Evolutionary conservation across 2,113 vertebrate species (phyloP).

Genomic region (Phoxinus phoxinus): DNA sequence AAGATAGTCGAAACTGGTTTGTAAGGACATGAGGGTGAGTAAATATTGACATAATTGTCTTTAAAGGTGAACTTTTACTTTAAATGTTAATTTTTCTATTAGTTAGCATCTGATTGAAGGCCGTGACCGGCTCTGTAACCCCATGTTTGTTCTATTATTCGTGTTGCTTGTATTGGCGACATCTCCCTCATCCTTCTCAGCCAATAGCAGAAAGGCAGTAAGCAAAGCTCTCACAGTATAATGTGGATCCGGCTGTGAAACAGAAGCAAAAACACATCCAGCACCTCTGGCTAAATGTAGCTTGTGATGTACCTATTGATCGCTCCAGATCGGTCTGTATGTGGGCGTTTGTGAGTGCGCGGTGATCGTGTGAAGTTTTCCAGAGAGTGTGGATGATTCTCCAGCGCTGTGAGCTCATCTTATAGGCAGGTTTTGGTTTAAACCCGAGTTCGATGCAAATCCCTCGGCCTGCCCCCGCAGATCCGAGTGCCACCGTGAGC

Average conservation of each 20-base stretch:
- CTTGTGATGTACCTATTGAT: conserved; percentile 40
- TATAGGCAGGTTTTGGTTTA: not conserved
- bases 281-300: conserved; percentile 34
- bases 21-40: not conserved
- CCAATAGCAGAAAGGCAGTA: not conserved
- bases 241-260: not conserved
- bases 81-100: not conserved
- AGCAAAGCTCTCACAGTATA: not conserved
- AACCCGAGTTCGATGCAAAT: not conserved
- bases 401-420: not conserved
- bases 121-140: not conserved
- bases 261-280: conserved; percentile 24
- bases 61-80: not conserved
- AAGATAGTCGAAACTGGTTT: not conserved
- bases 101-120: not conserved
- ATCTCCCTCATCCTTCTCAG: not conserved
- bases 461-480: not conserved
- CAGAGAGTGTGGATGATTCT: conserved; percentile 28
- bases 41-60: not conserved
- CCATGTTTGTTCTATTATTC: not conserved
- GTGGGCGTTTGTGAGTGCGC: conserved; percentile 33
- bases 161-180: not conserved
- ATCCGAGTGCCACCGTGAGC: not conserved
- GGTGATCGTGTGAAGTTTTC: conserved; percentile 22
- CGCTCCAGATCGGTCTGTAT: not conserved